Percentiles rank a stretch among this genome's conserved stretches.
Evolutionary conservation across 2,888 invertebrate species (phyloP).

Genomic region (Bembecia ichneumoniformis): DNA sequence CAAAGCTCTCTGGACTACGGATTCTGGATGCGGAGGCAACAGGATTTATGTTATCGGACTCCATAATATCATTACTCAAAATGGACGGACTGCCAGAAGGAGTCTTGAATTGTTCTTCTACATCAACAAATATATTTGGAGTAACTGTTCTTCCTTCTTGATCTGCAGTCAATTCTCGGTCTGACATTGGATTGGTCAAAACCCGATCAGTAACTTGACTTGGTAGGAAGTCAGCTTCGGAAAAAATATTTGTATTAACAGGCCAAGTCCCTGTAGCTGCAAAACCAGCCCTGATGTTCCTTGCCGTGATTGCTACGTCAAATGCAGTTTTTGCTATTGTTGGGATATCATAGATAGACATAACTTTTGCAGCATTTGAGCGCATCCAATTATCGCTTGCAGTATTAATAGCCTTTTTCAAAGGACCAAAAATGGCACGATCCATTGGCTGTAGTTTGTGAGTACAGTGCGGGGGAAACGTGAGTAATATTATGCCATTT

Average conservation of each 20-base stretch:
- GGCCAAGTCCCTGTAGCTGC: slow-evolving; percentile 1
- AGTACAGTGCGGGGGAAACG: slow-evolving; percentile 29
- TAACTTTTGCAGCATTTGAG: slow-evolving; percentile 16
- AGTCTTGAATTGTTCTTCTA: too few relatives aligned
- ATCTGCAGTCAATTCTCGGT: too few relatives aligned
- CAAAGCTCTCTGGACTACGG: not conserved
- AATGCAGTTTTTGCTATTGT: not conserved
- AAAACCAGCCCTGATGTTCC: slow-evolving; percentile 1
- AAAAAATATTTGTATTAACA: slow-evolving; percentile 11
- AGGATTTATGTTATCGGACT: too few relatives aligned
- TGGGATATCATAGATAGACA: slow-evolving; percentile 20
- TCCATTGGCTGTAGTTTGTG: slow-evolving; percentile 34
- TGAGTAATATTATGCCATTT: slow-evolving; percentile 23
- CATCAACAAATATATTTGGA: too few relatives aligned
- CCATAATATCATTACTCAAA: too few relatives aligned
- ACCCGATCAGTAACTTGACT: slow-evolving; percentile 12
- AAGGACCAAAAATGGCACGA: slow-evolving; percentile 23
- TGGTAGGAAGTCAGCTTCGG: slow-evolving; percentile 10
- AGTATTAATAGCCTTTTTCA: slow-evolving; percentile 19
- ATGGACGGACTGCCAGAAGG: too few relatives aligned
- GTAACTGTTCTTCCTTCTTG: too few relatives aligned
- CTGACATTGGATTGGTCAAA: slow-evolving; percentile 2
- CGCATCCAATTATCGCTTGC: slow-evolving; percentile 10
- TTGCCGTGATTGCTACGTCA: not conserved
- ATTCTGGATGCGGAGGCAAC: not conserved